phyloP scores from a whole-genome alignment of 2,888 invertebrate genomes.

The Embidobia sp. region DNA sequence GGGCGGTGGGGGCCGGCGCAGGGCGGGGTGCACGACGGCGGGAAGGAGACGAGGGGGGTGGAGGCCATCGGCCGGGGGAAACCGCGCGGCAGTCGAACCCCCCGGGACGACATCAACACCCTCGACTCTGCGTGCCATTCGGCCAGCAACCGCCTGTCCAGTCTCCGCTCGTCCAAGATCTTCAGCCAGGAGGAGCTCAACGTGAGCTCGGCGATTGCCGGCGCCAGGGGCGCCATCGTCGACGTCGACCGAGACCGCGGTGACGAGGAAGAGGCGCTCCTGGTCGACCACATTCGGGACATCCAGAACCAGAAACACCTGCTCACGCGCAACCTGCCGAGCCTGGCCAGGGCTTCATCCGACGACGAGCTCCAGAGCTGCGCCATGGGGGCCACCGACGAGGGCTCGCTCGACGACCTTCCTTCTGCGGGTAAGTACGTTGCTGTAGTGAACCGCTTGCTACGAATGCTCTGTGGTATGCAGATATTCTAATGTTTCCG shows the following conservation, averaged over 20 bases:
- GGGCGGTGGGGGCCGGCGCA: slow-evolving; percentile 94
- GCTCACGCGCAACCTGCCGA: slow-evolving; percentile 90
- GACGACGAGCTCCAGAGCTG: slow-evolving; percentile 92
- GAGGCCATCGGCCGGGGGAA: slow-evolving; percentile 95
- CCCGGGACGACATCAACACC: slow-evolving; percentile 94
- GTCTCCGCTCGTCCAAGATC: slow-evolving; percentile 88
- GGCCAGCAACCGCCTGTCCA: slow-evolving; percentile 90
- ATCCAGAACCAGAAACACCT: slow-evolving; percentile 91
- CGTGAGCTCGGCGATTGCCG: slow-evolving; percentile 73
- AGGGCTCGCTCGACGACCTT: slow-evolving; percentile 85
- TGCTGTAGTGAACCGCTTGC: too few relatives aligned
- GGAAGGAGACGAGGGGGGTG: slow-evolving; percentile 93
- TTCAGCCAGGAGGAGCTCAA: slow-evolving; percentile 84
- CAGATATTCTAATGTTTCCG: too few relatives aligned
- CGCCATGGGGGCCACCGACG: slow-evolving; percentile 88
- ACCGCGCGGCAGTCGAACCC: slow-evolving; percentile 90
- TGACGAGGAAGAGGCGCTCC: slow-evolving; percentile 88
- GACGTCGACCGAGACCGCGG: slow-evolving; percentile 81
- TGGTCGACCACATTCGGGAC: slow-evolving; percentile 90
- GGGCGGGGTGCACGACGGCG: slow-evolving; percentile 94
- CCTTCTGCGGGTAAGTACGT: slow-evolving; percentile 79
- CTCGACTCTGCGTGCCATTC: slow-evolving; percentile 93
- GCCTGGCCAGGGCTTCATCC: slow-evolving; percentile 90
- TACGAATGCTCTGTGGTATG: too few relatives aligned
- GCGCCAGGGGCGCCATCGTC: slow-evolving; percentile 69